Conservation (phyloP, 2,797 vertebrate species). For the Sebastes vulpes region DNA sequence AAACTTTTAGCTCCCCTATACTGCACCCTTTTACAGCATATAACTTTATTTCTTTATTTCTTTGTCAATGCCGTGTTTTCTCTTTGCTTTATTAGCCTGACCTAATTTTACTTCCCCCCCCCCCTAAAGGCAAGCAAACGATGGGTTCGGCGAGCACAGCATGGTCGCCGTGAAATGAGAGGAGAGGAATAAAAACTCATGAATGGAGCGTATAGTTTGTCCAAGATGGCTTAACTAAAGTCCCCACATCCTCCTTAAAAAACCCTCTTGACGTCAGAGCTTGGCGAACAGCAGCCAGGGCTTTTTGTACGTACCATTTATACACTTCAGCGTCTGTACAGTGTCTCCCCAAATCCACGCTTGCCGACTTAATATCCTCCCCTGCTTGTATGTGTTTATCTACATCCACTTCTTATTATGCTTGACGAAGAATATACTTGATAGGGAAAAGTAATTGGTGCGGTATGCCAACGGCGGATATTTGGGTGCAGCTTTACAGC, state of each 20-base stretch:
- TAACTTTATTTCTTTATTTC: constrained; percentile 1
- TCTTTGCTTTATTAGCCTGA: constrained; percentile 76
- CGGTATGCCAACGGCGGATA: constrained; percentile 34
- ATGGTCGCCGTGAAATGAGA: constrained; percentile 40
- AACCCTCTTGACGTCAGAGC: constrained; percentile 43
- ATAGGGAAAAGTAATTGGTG: constrained; percentile 55
- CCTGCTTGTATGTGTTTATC: constrained; percentile 54
- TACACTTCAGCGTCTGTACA: constrained; percentile 36
- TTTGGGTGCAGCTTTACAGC: constrained; percentile 63
- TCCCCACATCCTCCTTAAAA: constrained; percentile 48
- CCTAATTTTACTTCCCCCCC: constrained; percentile 70
- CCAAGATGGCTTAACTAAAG: constrained; percentile 42
- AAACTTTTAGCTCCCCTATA: neutral
- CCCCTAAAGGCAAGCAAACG: constrained; percentile 65
- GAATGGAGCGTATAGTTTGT: constrained; percentile 41
- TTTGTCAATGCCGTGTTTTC: constrained; percentile 37
- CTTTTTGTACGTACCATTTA: constrained; percentile 58
- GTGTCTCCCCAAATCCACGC: constrained; percentile 52
- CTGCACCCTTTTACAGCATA: neutral
- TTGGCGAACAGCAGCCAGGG: constrained; percentile 26
- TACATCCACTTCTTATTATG: constrained; percentile 55
- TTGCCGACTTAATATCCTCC: constrained; percentile 45
- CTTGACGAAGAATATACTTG: constrained; percentile 61
- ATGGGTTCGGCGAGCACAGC: constrained; percentile 47
- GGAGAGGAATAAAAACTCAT: constrained; percentile 34